Base-by-base conservation (phyloP, 2,888 invertebrate species). In the Parnassius mnemosyne region DNA sequence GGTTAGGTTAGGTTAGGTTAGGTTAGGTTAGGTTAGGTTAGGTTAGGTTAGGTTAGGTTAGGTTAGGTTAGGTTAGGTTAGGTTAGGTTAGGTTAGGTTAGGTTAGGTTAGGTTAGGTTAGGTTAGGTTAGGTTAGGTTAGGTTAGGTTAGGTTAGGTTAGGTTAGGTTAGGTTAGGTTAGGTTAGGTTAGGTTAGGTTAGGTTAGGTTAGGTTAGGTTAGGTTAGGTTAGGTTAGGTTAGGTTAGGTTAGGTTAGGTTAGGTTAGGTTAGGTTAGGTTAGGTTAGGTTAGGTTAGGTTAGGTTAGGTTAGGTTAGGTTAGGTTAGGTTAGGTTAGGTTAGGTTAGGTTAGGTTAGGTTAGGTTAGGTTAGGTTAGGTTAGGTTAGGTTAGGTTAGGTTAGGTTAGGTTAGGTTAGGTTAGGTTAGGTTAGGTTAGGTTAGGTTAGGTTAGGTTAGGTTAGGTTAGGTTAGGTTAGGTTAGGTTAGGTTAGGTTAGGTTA, bases 401-500 rank as follows among this genome's bases (percentile, higher is more conserved):
- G 60, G 60, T 60, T 53, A 60, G 60, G 53, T 53, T 53, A 47
- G 60, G 46, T 60, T 46, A 60, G 51, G 60, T 60, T 53, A 60
- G 60, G 60, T 60, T 53, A 60, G 60, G 60, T 60, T 53, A 60
- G 60, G 60, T 60, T 46, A 60, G 53, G 53, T 60, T 47, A 53
- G 60, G 53, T 60, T 53, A 60, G 60, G 60, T 60, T 53, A 60
- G 60, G 59, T 59, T 52, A 52, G 66, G 52, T 49, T 56, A 60
- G 53, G 34, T 63, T 64, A 63, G 64, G 65, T 64, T 66, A 61
- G 63, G 66, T 66, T 65, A 65, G 65, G 68, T 66, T 66, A 65
- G 65, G 66, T 66, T 68, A 66, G 66, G 68, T 65, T 65, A 66
- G 66, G 68, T 66, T 68, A 65, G 68, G 68, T 66, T 68, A 63